Evolutionary conservation across 2,888 invertebrate species (phyloP), one percentile per base, ranked within the genome.

Genomic region (Timema podura): DNA sequence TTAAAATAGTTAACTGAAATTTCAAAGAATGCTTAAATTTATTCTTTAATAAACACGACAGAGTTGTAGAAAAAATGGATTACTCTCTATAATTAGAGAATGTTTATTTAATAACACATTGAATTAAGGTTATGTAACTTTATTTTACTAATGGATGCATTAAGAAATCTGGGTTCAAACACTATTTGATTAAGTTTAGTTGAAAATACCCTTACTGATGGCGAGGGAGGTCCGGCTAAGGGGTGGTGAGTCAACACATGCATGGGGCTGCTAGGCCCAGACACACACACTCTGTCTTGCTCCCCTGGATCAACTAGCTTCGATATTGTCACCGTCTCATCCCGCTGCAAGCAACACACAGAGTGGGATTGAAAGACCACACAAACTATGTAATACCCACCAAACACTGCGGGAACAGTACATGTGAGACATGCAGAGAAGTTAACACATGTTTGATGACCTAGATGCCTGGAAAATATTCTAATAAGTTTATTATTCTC

Each of bases 261-360:
- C 66, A 71, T 68, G 9, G 70, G 73, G 65, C 68, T 71, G 57
- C 67, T 70, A 51, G 70, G 69, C 6, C 70, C 73, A 47, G 73
- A 71, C n/a, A 69, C 47, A 30, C 64, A 68, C 69, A 71, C 67
- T 30, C 68, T 57, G 59, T 72, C 71, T 61, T 71, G 51, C 13
- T 67, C 70, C 15, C 49, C 51, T 15, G 68, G 47, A 44, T 70
- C 70, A n/a, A 65, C 57, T 13, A 70, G 65, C 54, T 70, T 70
- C 13, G 68, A 48, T 44, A 30, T 70, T 46, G 73, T 67, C 5
- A 71, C 66, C 16, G 74, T 74, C 59, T 74, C 74, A 70, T 74
- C 74, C 3, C 72, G 73, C 74, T 74, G 72, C 45, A 70, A 70
- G 65, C 51, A 46, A 57, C 30, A 30, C 30, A 30, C 30, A 30